These are phyloP conservation scores for Anabas testudineus DNA, from an alignment of 2,797 vertebrate species.

Conservation along the genomic window DNA sequence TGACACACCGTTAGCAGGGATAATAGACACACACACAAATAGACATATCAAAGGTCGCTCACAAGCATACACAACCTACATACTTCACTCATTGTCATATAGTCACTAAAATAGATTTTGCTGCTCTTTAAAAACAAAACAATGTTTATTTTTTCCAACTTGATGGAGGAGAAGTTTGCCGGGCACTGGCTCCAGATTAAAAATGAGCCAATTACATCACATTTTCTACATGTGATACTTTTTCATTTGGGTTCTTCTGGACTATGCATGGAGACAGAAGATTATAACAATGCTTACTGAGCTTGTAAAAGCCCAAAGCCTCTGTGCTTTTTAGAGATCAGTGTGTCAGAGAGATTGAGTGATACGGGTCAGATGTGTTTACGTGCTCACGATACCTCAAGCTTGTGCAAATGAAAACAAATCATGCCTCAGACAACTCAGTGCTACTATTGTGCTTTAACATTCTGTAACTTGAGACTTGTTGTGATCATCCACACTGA, in stretches of 20 bases:
- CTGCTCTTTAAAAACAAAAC: background rate
- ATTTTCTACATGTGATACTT: slow-evolving; percentile 39
- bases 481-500: slow-evolving; percentile 9
- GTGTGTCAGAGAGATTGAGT: slow-evolving; percentile 57
- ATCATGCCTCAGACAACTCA: slow-evolving; percentile 28
- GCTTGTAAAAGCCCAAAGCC: slow-evolving; percentile 40
- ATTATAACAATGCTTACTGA: slow-evolving; percentile 50
- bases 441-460: slow-evolving; percentile 35
- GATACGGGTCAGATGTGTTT: slow-evolving; percentile 56
- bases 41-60: slow-evolving; percentile 25
- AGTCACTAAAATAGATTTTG: background rate
- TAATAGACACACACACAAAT: slow-evolving; percentile 15
- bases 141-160: background rate
- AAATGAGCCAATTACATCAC: slow-evolving; percentile 39
- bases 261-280: slow-evolving; percentile 36
- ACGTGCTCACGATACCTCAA: slow-evolving; percentile 44
- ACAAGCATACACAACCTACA: slow-evolving; percentile 4
- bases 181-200: slow-evolving; percentile 28
- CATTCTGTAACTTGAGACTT: slow-evolving; percentile 19
- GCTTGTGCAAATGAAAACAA: slow-evolving; percentile 57
- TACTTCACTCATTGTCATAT: background rate
- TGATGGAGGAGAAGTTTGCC: background rate
- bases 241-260: slow-evolving; percentile 38
- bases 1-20: slow-evolving; percentile 47
- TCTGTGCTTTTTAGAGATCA: slow-evolving; percentile 58